Evolutionary conservation across 2,888 invertebrate genomes (phyloP).

Genomic region (Drosophila niveifrons): DNA sequence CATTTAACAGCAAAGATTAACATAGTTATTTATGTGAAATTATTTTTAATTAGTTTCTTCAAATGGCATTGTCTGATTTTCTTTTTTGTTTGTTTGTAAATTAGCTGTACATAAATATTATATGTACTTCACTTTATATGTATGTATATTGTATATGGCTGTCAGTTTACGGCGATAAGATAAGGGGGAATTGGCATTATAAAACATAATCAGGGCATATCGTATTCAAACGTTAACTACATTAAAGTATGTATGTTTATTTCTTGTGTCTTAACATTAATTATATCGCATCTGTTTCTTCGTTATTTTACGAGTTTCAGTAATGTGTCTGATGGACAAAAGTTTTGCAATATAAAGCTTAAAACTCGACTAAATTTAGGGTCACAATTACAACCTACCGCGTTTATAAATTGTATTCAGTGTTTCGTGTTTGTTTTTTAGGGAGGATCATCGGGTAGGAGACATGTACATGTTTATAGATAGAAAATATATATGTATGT

Average conservation of each 20-base stretch:
- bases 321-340: constrained; percentile 29
- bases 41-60: constrained; percentile 48
- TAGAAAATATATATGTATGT: constrained; percentile 34
- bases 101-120: constrained; percentile 14
- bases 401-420: constrained; percentile 47
- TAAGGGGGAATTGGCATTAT: constrained; percentile 11
- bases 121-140: constrained; percentile 10
- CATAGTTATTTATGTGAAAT: constrained; percentile 45
- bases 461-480: constrained; percentile 36
- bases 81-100: constrained; percentile 1
- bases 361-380: constrained; percentile 59
- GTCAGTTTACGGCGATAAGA: constrained; percentile 30
- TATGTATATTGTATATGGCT: constrained; percentile 49
- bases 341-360: constrained; percentile 55
- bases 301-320: constrained; percentile 23
- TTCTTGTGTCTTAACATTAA: constrained; percentile 35
- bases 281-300: constrained; percentile 47
- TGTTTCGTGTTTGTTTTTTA: not conserved
- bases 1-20: constrained; percentile 57
- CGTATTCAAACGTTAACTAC: constrained; percentile 16
- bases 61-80: constrained; percentile 52
- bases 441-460: constrained; percentile 19
- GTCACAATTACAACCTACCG: constrained; percentile 74
- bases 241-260: constrained; percentile 21
- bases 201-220: constrained; percentile 41